These are phyloP conservation scores for Bombus consobrinus DNA, from an alignment of 1,140 invertebrate species.

Conservation along the genomic window DNA sequence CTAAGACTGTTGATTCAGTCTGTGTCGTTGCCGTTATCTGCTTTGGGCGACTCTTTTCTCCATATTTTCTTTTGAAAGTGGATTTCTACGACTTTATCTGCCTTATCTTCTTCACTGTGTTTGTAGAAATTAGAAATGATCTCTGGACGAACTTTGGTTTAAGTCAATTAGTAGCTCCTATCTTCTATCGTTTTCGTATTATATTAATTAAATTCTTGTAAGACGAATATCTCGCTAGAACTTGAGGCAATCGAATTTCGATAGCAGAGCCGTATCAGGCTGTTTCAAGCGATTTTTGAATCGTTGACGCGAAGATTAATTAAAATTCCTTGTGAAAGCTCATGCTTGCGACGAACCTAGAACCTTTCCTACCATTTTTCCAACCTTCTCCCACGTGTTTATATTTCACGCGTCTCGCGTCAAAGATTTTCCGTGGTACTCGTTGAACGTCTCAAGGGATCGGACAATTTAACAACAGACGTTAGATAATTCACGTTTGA, in stretches of 20 bases:
- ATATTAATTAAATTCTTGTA: not conserved
- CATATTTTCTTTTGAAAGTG: not conserved
- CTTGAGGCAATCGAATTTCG: not conserved
- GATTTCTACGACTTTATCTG: not conserved
- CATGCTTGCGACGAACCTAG: not conserved
- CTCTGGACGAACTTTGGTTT: not conserved
- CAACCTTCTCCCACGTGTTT: not conserved
- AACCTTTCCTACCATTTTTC: too few relatives aligned
- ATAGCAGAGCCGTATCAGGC: not conserved
- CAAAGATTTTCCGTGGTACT: not conserved
- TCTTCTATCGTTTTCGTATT: not conserved
- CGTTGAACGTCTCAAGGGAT: not conserved
- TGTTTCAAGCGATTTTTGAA: not conserved
- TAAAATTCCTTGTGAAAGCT: not conserved
- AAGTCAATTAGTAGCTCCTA: not conserved
- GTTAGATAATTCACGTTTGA: conserved; percentile 20
- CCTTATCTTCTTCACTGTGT: not conserved
- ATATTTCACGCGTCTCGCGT: not conserved
- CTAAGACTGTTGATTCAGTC: too few relatives aligned
- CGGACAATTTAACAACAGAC: not conserved
- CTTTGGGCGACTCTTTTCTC: not conserved
- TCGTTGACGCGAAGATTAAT: not conserved
- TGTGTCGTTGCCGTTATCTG: not conserved
- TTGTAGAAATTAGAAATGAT: not conserved
- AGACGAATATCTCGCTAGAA: too few relatives aligned